Conservation (phyloP, 2,113 vertebrate species). For the Brachionichthys hirsutus region DNA sequence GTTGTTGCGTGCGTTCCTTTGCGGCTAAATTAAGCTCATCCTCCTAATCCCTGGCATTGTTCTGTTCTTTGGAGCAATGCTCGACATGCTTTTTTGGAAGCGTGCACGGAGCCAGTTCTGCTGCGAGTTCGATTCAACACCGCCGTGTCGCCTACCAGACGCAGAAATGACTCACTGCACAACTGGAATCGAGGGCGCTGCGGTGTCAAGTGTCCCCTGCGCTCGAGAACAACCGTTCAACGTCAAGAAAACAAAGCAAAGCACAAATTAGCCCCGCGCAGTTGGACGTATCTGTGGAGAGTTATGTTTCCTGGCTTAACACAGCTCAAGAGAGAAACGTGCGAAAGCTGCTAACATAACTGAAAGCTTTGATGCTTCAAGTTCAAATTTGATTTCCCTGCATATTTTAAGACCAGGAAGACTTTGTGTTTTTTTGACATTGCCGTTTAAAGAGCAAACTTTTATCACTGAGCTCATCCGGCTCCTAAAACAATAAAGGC, state of each 20-base stretch:
- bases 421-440: not conserved
- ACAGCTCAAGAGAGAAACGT: slow-evolving; percentile 22
- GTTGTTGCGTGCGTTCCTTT: slow-evolving; percentile 43
- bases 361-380: slow-evolving; percentile 3
- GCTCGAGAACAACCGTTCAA: slow-evolving; percentile 71
- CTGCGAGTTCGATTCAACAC: slow-evolving; percentile 60
- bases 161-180: slow-evolving; percentile 70
- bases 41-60: slow-evolving; percentile 66
- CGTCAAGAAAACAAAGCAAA: slow-evolving; percentile 72
- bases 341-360: slow-evolving; percentile 40
- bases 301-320: slow-evolving; percentile 37
- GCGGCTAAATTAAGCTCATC: slow-evolving; percentile 59
- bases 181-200: slow-evolving; percentile 61
- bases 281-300: slow-evolving; percentile 47
- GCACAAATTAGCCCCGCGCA: slow-evolving; percentile 47
- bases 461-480: slow-evolving; percentile 37
- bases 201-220: slow-evolving; percentile 68
- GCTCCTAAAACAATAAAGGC: slow-evolving; percentile 62
- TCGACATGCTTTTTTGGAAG: slow-evolving; percentile 36
- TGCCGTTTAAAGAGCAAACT: not conserved
- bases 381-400: not conserved
- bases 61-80: slow-evolving; percentile 62
- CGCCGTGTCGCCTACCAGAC: slow-evolving; percentile 57
- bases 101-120: slow-evolving; percentile 47
- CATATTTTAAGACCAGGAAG: not conserved